Evolutionary conservation across 2,797 vertebrate species (phyloP).

Genomic region (Cacajao melanocephalus): DNA sequence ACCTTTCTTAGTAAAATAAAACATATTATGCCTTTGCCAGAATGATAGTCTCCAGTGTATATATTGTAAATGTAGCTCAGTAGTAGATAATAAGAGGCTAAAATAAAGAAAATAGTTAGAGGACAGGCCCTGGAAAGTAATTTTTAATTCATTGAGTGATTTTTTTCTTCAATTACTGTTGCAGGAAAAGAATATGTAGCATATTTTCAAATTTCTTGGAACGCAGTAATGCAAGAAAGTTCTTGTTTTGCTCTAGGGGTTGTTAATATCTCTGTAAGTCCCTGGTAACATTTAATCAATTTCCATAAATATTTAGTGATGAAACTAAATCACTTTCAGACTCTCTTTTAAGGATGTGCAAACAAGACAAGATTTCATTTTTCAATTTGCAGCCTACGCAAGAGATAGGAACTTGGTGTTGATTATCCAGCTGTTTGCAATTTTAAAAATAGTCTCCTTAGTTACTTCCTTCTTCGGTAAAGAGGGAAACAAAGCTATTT

Average conservation of each 20-base stretch:
- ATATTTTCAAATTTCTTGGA: constrained; percentile 38
- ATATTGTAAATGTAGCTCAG: neutral
- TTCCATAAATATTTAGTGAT: constrained; percentile 53
- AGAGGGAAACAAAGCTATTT: constrained; percentile 51
- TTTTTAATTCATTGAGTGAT: neutral
- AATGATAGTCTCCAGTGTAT: neutral
- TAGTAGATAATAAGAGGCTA: neutral
- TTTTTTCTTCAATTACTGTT: neutral
- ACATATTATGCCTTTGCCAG: neutral
- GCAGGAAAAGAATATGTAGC: neutral
- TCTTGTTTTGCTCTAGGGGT: constrained; percentile 10
- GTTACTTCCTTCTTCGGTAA: neutral
- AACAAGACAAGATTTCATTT: constrained; percentile 53
- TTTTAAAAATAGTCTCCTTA: constrained; percentile 54
- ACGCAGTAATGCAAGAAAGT: neutral
- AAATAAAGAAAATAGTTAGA: constrained; percentile 10
- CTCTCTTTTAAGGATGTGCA: neutral
- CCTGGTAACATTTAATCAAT: constrained; percentile 31
- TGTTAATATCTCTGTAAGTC: constrained; percentile 22
- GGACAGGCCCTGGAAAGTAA: neutral
- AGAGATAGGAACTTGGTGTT: constrained; percentile 42
- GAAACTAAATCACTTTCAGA: constrained; percentile 54
- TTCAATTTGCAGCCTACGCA: neutral
- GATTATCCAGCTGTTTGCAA: constrained; percentile 44
- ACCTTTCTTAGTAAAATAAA: constrained; percentile 3